Percentiles rank a stretch among this genome's conserved stretches.
Evolutionary conservation across 2,797 vertebrate species (phyloP).

Genomic region (Galaxias olidus): DNA sequence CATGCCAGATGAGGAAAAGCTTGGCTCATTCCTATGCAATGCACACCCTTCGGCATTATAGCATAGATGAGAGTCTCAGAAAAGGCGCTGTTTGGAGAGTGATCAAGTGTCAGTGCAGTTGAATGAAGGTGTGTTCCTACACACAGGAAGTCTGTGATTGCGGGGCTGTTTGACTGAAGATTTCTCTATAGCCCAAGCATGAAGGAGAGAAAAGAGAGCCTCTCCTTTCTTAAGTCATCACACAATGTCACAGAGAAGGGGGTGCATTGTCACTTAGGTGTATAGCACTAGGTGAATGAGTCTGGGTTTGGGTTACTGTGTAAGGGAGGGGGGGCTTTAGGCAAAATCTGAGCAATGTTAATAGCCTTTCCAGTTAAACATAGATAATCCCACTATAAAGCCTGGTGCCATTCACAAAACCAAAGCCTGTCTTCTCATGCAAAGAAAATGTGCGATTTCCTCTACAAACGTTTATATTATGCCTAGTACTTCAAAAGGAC

Average conservation of each 20-base stretch:
- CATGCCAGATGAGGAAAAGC: slow-evolving; percentile 24
- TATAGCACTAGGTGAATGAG: slow-evolving; percentile 62
- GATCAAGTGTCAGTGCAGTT: slow-evolving; percentile 59
- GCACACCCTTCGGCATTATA: slow-evolving; percentile 25
- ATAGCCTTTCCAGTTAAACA: slow-evolving; percentile 35
- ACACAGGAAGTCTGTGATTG: slow-evolving; percentile 67
- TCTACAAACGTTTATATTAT: slow-evolving; percentile 1
- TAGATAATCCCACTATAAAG: slow-evolving; percentile 47
- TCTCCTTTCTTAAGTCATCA: slow-evolving; percentile 69
- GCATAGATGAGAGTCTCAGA: slow-evolving; percentile 36
- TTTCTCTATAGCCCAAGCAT: slow-evolving; percentile 24
- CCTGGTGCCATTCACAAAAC: slow-evolving; percentile 21
- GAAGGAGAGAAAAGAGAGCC: slow-evolving; percentile 41
- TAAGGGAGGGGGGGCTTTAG: slow-evolving; percentile 29
- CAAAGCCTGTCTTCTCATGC: slow-evolving; percentile 20
- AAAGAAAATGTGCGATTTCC: slow-evolving; percentile 19
- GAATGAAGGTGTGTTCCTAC: slow-evolving; percentile 55
- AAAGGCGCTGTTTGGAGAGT: slow-evolving; percentile 29
- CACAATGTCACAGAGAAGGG: slow-evolving; percentile 69
- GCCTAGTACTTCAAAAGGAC: neutral
- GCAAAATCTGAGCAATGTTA: slow-evolving; percentile 52
- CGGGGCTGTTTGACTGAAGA: slow-evolving; percentile 54
- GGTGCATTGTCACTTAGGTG: slow-evolving; percentile 56
- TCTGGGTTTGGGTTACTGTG: slow-evolving; percentile 65
- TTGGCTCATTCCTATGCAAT: slow-evolving; percentile 26